Base-by-base conservation (phyloP, 2,113 vertebrate species). In the Columba livia region DNA sequence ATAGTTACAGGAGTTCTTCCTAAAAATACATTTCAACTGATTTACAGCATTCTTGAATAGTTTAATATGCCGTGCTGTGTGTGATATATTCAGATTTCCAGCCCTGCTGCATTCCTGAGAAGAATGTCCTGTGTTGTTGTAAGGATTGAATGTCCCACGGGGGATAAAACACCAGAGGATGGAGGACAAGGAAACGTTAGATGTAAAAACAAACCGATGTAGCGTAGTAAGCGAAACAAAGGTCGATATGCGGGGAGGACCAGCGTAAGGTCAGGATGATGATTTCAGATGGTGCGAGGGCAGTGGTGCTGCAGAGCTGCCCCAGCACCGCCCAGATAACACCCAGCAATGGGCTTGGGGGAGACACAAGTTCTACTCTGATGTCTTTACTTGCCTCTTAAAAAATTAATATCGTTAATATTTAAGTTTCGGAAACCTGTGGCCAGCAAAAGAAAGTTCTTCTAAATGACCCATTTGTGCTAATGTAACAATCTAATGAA, bases 401-500 rank as follows among this genome's bases (percentile, higher is more conserved):
- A 97, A 98, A 96, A 95, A 97, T 96, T 97, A 93, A 97, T 95
- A 97, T 96, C 84, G 93, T 97, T 97, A 97, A 96, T 98, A 97
- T 97, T 98, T 97, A 93, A 96, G 93, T 96, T 98, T 94, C 79
- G 85, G 91, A 92, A 94, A 97, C 91, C 85, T 91, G 80, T 94
- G 94, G 87, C 85, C 85, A 80, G 94, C 31, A 78, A 94, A 78
- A 89, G 86, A 95, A 97, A 94, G 88, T 96, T 95, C 89, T 91
- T 65, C 91, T 94, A 94, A 97, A 96, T 88, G 85, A 89, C 93
- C 85, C 89, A 51, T 93, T 94, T 97, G 89, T 93, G 77, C 95
- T 96, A 96, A 96, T 94, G 94, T 89, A 89, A 95, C 90, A 67
- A 79, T 60, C 79, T 97, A 96, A 96, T 90, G 91, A 96, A 97